Conservation (phyloP, 1,140 invertebrate genomes). For the Stenopsyche tienmushanensis region DNA sequence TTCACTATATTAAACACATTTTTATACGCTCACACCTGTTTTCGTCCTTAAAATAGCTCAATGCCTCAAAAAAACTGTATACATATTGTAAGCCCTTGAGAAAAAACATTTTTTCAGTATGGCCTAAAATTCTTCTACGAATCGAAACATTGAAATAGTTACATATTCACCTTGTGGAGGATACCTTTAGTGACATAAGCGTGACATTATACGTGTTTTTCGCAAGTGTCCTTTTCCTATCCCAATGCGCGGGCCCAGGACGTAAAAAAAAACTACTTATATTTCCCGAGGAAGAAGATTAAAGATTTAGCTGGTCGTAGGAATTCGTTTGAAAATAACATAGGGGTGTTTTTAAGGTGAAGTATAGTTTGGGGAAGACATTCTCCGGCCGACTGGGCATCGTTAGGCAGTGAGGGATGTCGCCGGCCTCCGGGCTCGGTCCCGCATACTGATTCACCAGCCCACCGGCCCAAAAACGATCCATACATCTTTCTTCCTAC, state of each 20-base stretch:
- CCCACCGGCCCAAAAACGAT: not conserved
- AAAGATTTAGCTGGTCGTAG: conserved; percentile 15
- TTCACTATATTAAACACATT: too few relatives aligned
- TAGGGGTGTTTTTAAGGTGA: not conserved
- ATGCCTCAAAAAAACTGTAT: too few relatives aligned
- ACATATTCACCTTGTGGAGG: too few relatives aligned
- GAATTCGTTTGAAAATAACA: conserved; percentile 17
- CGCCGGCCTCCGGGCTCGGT: conserved; percentile 21
- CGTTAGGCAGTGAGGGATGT: conserved; percentile 37
- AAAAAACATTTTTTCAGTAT: not conserved
- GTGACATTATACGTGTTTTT: conserved; percentile 1
- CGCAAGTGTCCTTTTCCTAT: not conserved
- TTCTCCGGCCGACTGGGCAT: conserved; percentile 31
- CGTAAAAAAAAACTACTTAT: not conserved
- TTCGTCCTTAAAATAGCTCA: too few relatives aligned
- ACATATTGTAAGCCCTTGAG: not conserved
- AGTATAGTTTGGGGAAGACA: conserved; percentile 20
- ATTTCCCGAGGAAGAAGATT: conserved; percentile 7
- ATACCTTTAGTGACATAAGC: too few relatives aligned
- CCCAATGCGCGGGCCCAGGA: not conserved
- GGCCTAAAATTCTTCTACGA: not conserved
- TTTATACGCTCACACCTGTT: too few relatives aligned
- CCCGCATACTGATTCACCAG: conserved; percentile 35
- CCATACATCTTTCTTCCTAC: conserved; percentile 22
- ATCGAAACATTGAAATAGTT: not conserved